Evolutionary conservation across 1,140 invertebrate species (phyloP).

Genomic region (Bombyx mandarina): DNA sequence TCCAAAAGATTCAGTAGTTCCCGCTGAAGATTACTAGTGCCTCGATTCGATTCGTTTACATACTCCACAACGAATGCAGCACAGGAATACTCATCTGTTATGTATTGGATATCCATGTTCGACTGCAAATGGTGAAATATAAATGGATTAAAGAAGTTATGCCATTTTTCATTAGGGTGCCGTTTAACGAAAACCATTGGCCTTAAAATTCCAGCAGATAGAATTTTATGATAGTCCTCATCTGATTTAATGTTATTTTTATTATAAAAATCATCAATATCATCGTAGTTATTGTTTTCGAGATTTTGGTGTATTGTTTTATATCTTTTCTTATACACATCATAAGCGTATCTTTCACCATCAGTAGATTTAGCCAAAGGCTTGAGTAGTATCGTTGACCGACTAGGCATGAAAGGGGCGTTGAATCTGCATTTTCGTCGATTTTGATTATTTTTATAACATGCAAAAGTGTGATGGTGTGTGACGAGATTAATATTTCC

Average conservation of each 20-base stretch:
- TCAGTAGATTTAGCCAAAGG: slow-evolving; percentile 5
- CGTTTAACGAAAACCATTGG: slow-evolving; percentile 7
- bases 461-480: slow-evolving; percentile 20
- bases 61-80: slow-evolving; percentile 18
- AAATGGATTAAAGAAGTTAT: slow-evolving; percentile 7
- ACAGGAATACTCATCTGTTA: slow-evolving; percentile 42
- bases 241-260: slow-evolving; percentile 12
- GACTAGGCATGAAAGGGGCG: slow-evolving; percentile 5
- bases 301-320: slow-evolving; percentile 8
- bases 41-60: slow-evolving; percentile 5
- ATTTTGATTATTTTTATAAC: slow-evolving; percentile 15
- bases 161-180: slow-evolving; percentile 9
- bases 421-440: slow-evolving; percentile 7
- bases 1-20: slow-evolving; percentile 5
- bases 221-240: slow-evolving; percentile 6
- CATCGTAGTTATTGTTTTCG: slow-evolving; percentile 14
- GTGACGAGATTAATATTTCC: slow-evolving; percentile 16
- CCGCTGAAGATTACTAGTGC: slow-evolving; percentile 3
- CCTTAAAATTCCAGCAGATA: slow-evolving; percentile 2
- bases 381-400: slow-evolving; percentile 2
- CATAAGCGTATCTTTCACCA: slow-evolving; percentile 2
- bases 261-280: slow-evolving; percentile 19
- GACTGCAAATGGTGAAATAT: slow-evolving; percentile 15
- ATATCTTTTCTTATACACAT: slow-evolving; percentile 13
- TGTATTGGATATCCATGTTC: slow-evolving; percentile 44